phyloP scores from a whole-genome alignment of 2,113 vertebrate species.

The Rhinichthys klamathensis region DNA sequence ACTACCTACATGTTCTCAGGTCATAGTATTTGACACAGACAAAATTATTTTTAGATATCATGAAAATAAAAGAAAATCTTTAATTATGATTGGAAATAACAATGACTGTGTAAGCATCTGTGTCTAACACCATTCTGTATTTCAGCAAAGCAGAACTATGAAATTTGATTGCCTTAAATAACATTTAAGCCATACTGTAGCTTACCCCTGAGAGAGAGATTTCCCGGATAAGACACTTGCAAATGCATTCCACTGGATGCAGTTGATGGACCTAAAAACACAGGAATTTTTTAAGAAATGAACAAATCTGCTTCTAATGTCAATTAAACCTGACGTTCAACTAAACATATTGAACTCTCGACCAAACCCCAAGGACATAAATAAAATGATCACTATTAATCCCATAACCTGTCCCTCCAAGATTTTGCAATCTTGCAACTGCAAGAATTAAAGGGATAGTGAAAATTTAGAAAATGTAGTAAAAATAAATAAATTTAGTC shows the following conservation, averaged over 20 bases:
- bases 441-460: background rate
- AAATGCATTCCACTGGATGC: slow-evolving; percentile 49
- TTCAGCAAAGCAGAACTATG: background rate
- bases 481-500: too few species aligned
- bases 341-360: background rate
- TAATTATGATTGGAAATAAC: background rate
- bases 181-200: too few species aligned
- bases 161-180: background rate
- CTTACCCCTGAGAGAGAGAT: slow-evolving; percentile 83
- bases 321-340: background rate
- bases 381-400: background rate
- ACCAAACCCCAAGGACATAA: background rate
- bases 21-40: background rate
- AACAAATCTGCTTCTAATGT: background rate
- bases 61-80: background rate
- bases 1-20: background rate
- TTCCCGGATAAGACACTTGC: slow-evolving; percentile 83
- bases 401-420: background rate
- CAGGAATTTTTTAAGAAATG: background rate
- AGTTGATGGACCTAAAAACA: slow-evolving; percentile 67
- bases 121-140: background rate
- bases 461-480: too few species aligned
- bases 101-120: background rate
- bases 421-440: background rate
- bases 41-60: background rate